Conservation (phyloP, 1,140 invertebrate genomes). For the Hylyphantes graminicola region DNA sequence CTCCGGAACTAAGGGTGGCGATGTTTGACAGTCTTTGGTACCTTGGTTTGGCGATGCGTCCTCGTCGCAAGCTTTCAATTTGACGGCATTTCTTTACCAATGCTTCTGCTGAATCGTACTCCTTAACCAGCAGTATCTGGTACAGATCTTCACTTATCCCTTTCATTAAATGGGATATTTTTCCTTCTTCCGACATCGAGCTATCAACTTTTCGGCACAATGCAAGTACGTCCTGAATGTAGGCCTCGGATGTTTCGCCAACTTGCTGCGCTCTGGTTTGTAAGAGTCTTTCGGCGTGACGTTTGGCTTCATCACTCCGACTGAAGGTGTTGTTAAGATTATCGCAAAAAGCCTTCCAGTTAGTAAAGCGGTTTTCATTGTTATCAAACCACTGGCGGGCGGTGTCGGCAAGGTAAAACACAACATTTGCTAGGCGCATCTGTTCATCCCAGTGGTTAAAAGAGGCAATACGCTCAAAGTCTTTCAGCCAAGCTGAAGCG, state of each 20-base stretch:
- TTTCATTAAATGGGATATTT: not conserved
- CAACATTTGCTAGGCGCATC: conserved; percentile 3
- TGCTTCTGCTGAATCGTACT: not conserved
- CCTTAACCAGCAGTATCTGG: not conserved
- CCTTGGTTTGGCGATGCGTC: not conserved
- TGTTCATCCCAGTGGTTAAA: conserved; percentile 27
- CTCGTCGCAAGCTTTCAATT: conserved; percentile 15
- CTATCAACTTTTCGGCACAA: not conserved
- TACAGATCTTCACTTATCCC: not conserved
- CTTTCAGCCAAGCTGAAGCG: conserved; percentile 7
- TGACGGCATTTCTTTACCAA: conserved; percentile 15
- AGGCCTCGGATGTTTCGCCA: conserved; percentile 7
- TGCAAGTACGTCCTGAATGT: conserved; percentile 14
- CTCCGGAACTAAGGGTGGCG: not conserved
- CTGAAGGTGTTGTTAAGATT: not conserved
- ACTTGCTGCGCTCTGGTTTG: not conserved
- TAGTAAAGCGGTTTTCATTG: too few species aligned
- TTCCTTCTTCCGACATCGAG: not conserved
- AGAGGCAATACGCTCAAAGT: conserved; percentile 5
- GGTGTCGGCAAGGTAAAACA: not conserved
- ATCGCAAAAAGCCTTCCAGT: not conserved
- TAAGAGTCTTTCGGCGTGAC: not conserved
- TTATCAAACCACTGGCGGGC: not conserved
- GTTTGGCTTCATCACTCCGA: not conserved
- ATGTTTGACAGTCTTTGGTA: conserved; percentile 13